Conservation (phyloP, 2,113 vertebrate genomes). For the Protobothrops flavoviridis region DNA sequence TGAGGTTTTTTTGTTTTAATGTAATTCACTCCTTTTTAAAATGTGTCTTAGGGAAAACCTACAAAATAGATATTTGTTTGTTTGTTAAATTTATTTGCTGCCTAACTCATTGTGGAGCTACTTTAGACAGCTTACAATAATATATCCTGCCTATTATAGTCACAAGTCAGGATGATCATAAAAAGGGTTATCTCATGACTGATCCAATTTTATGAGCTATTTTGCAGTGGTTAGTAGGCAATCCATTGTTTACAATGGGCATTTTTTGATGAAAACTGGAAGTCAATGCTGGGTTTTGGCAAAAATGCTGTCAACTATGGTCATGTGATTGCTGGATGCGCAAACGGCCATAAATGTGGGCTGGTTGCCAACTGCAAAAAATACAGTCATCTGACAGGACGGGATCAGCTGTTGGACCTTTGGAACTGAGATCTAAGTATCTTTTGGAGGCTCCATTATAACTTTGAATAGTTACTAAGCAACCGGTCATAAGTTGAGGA, state of each 20-base stretch:
- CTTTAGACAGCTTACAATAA: neutral
- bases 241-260: neutral
- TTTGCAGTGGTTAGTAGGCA: neutral
- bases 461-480: neutral
- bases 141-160: neutral
- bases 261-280: neutral
- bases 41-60: neutral
- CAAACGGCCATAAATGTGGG: too few species aligned
- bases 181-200: neutral
- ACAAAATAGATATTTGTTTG: neutral
- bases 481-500: neutral
- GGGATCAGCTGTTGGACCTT: neutral
- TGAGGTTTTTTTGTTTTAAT: neutral
- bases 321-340: neutral
- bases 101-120: neutral
- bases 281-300: neutral
- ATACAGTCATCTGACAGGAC: too few species aligned
- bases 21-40: neutral
- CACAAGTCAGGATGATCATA: neutral
- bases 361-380: too few species aligned
- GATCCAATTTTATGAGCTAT: neutral
- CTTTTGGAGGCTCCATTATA: neutral
- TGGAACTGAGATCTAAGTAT: neutral
- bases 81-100: neutral
- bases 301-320: neutral